Percentiles rank a stretch among this genome's conserved stretches.
These are phyloP conservation scores for Cyclophora punctaria DNA, from an alignment of 2,888 invertebrate genomes.

Conservation along the genomic window DNA sequence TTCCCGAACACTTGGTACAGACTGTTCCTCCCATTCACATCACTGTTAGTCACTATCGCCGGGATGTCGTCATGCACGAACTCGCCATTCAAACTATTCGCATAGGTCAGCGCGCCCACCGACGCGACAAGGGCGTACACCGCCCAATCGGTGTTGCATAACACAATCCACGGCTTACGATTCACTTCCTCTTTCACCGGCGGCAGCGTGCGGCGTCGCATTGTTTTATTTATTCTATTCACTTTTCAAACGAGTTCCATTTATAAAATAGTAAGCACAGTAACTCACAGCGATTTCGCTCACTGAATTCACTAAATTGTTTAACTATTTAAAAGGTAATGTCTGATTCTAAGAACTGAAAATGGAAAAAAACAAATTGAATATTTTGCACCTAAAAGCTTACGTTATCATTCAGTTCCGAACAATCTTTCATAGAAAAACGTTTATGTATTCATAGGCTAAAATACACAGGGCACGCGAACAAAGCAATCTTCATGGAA, in stretches of 20 bases:
- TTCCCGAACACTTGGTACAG: conserved; percentile 79
- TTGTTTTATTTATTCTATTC: conserved; percentile 16
- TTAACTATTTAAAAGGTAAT: too few species aligned
- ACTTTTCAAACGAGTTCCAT: too few species aligned
- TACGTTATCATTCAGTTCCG: background rate
- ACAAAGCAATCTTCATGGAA: conserved; percentile 26
- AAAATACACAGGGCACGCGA: conserved; percentile 21
- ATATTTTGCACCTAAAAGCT: too few species aligned
- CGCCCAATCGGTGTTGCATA: conserved; percentile 73
- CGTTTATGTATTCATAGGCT: conserved; percentile 17
- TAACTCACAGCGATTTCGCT: too few species aligned
- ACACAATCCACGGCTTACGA: conserved; percentile 39
- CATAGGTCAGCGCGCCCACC: conserved; percentile 81
- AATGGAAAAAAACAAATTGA: too few species aligned
- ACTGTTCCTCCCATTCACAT: conserved; percentile 81
- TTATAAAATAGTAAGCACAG: too few species aligned
- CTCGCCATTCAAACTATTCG: conserved; percentile 84
- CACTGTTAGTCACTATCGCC: conserved; percentile 86
- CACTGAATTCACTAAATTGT: too few species aligned
- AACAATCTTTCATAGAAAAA: conserved; percentile 5
- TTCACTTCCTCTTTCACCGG: conserved; percentile 64
- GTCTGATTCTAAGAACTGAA: too few species aligned
- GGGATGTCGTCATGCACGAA: conserved; percentile 93
- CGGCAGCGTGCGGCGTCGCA: conserved; percentile 66
- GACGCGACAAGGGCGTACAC: conserved; percentile 78